These are phyloP conservation scores for Henicopernis longicauda DNA, from an alignment of 2,113 vertebrate species.

Conservation along the genomic window DNA sequence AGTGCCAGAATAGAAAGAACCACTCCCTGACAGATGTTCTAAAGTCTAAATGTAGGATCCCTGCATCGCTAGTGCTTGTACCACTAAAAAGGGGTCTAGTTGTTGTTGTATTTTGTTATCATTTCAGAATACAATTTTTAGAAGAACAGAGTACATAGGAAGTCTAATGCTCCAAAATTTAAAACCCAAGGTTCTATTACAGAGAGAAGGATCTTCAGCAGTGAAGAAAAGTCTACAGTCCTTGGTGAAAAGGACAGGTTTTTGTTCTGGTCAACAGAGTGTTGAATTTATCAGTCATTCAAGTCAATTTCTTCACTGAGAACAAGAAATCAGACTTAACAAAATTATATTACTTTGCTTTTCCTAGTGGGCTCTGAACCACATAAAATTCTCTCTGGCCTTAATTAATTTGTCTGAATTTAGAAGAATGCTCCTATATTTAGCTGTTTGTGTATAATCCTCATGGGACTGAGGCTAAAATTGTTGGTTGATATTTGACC, in stretches of 20 bases:
- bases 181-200: not conserved
- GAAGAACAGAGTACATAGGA: not conserved
- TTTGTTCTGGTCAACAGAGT: not conserved
- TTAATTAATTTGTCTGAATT: constrained; percentile 21
- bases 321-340: not conserved
- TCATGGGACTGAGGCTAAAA: not conserved
- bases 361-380: not conserved
- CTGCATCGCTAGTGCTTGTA: not conserved
- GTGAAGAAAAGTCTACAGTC: not conserved
- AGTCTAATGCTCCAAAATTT: not conserved
- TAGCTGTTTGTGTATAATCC: not conserved
- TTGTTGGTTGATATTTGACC: constrained; percentile 21
- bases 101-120: not conserved
- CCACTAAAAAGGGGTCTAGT: not conserved
- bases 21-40: not conserved
- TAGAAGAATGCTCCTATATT: constrained; percentile 6
- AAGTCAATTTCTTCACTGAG: not conserved
- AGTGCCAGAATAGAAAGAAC: not conserved
- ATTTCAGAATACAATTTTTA: not conserved
- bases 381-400: not conserved
- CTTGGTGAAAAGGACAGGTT: not conserved
- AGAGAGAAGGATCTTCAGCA: not conserved
- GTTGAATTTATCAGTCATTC: not conserved
- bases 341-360: not conserved
- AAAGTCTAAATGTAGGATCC: not conserved